These are phyloP conservation scores for Hoplostethus atlanticus DNA, from an alignment of 2,797 vertebrate genomes.

Conservation along the genomic window DNA sequence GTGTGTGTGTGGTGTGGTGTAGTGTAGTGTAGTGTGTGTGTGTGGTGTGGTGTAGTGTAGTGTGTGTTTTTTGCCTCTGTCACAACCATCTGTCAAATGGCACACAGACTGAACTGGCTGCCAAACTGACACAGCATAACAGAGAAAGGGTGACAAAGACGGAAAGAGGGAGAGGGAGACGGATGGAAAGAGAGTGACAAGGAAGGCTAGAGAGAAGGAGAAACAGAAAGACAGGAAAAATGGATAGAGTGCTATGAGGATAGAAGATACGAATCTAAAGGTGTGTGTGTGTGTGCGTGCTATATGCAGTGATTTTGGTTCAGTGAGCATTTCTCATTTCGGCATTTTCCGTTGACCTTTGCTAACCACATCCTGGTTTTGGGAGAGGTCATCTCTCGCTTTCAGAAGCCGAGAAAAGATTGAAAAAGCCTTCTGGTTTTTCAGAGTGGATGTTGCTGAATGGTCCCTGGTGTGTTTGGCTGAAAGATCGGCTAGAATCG, in stretches of 20 bases:
- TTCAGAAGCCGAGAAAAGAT: no score
- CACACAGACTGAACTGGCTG: conserved; percentile 20
- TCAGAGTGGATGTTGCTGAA: no score
- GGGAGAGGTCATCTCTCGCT: no score
- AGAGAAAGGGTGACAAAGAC: not conserved
- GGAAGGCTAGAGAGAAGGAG: no score
- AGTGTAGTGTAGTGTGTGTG: not conserved
- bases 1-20: not conserved
- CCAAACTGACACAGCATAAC: conserved; percentile 19
- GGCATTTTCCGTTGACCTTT: no score
- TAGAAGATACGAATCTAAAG: not conserved
- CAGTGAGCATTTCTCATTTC: no score
- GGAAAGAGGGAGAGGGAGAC: not conserved
- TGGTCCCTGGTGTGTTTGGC: no score
- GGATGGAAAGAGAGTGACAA: not conserved
- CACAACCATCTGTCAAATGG: conserved; percentile 51
- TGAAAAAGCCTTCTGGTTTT: no score
- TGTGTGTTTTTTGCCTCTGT: conserved; percentile 32
- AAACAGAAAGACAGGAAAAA: conserved; percentile 2
- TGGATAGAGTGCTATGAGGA: not conserved
- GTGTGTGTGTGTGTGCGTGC: no score
- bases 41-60: not conserved
- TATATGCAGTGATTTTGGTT: no score
- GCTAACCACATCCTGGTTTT: no score
- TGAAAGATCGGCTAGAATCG: no score